Evolutionary conservation across 2,797 vertebrate genomes (phyloP).

Genomic region (Labeo calbasu): DNA sequence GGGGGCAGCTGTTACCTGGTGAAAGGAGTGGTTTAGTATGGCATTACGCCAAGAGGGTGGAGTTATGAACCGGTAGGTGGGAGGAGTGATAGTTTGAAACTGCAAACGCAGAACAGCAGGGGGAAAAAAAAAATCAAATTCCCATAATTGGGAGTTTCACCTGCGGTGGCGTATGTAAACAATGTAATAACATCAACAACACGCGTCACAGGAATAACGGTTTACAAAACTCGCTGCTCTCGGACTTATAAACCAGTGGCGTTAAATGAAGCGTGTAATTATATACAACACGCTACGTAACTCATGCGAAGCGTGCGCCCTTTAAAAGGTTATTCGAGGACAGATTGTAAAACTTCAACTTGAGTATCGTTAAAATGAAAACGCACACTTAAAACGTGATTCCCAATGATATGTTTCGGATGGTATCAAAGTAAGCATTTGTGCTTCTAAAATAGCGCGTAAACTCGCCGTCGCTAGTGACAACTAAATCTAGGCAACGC

Average conservation of each 20-base stretch:
- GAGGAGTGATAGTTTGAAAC: neutral
- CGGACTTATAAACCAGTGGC: neutral
- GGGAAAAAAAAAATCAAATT: neutral
- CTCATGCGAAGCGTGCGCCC: too few relatives aligned
- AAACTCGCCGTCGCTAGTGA: neutral
- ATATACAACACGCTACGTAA: neutral
- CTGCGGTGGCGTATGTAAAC: neutral
- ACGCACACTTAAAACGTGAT: neutral
- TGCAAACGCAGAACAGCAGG: neutral
- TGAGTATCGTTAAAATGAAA: neutral
- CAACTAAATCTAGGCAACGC: constrained; percentile 19
- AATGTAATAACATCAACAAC: neutral
- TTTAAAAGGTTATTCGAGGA: neutral
- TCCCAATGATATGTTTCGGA: neutral
- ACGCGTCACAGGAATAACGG: neutral
- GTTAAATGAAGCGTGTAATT: neutral
- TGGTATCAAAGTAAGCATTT: neutral
- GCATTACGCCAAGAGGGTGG: neutral
- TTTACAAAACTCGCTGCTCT: neutral
- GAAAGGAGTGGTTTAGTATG: constrained; percentile 1
- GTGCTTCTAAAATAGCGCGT: neutral
- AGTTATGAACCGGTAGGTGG: neutral
- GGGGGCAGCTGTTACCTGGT: constrained; percentile 37
- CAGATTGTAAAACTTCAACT: neutral
- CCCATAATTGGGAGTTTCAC: neutral